A percentile compares a stretch with the other conserved stretches of the same genome.
These are phyloP conservation scores for Deroptyus accipitrinus DNA, from an alignment of 2,113 vertebrate species.

Conservation along the genomic window DNA sequence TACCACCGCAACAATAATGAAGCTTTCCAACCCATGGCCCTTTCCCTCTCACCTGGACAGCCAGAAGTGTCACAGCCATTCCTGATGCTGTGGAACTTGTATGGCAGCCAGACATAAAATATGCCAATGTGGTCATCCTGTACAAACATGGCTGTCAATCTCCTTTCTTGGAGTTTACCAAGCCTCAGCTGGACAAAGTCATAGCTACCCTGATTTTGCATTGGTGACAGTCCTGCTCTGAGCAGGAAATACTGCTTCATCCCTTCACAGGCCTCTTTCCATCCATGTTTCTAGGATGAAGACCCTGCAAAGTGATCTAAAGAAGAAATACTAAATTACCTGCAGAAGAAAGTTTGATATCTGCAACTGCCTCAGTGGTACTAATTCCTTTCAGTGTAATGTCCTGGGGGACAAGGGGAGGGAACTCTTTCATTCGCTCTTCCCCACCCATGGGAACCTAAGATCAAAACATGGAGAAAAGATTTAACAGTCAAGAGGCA, in stretches of 20 bases:
- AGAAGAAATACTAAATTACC: slow-evolving; percentile 73
- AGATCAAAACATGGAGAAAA: not conserved
- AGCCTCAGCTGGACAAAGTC: not conserved
- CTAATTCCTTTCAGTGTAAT: slow-evolving; percentile 79
- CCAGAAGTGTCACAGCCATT: not conserved
- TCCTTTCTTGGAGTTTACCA: not conserved
- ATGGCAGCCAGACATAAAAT: not conserved
- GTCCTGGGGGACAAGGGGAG: slow-evolving; percentile 81
- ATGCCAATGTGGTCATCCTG: not conserved
- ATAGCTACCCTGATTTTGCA: not conserved
- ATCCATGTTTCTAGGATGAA: not conserved
- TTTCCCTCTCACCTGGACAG: not conserved
- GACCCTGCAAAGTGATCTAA: not conserved
- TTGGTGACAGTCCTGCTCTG: not conserved
- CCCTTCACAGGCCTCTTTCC: not conserved
- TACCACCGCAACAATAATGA: not conserved
- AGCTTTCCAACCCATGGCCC: not conserved
- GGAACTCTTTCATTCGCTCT: slow-evolving; percentile 89
- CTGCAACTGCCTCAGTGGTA: slow-evolving; percentile 80
- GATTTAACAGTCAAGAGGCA: not conserved
- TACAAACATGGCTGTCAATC: not conserved
- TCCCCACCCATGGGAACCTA: slow-evolving; percentile 89
- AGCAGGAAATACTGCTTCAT: not conserved
- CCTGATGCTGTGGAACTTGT: not conserved
- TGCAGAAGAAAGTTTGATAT: slow-evolving; percentile 92